Conservation (phyloP, 2,888 invertebrate species). For the Xanthia icteritia region DNA sequence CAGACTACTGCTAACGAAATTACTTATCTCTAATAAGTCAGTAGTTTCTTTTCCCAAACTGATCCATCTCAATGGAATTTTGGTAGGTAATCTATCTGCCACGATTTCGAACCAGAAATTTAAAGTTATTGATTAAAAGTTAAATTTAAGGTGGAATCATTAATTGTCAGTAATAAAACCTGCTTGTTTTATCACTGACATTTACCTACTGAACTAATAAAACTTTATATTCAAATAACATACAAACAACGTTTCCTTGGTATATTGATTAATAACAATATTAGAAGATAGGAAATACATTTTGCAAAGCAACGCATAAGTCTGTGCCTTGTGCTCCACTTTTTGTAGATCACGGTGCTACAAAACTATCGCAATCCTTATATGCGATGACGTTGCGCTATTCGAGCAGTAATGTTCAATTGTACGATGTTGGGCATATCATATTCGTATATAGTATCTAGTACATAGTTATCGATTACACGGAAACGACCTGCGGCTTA, state of each 20-base stretch:
- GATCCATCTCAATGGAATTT: background rate
- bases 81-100: background rate
- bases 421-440: slow-evolving; percentile 39
- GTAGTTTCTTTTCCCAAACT: background rate
- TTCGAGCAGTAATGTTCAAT: slow-evolving; percentile 36
- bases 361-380: slow-evolving; percentile 11
- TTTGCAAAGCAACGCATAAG: background rate
- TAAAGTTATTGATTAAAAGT: background rate
- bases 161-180: slow-evolving; percentile 19
- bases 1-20: background rate
- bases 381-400: slow-evolving; percentile 48
- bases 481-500: slow-evolving; percentile 65
- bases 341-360: background rate
- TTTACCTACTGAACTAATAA: slow-evolving; percentile 2
- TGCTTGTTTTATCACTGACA: slow-evolving; percentile 7
- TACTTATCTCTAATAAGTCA: background rate
- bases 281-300: background rate
- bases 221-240: slow-evolving; percentile 6
- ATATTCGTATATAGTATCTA: slow-evolving; percentile 46
- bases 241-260: background rate
- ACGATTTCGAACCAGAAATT: background rate
- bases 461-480: slow-evolving; percentile 72
- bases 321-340: background rate
- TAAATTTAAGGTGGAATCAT: background rate
- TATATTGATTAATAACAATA: background rate